Evolutionary conservation across 2,888 invertebrate genomes (phyloP), one percentile per base, ranked within the genome.

Genomic region (Colostygia pectinataria): DNA sequence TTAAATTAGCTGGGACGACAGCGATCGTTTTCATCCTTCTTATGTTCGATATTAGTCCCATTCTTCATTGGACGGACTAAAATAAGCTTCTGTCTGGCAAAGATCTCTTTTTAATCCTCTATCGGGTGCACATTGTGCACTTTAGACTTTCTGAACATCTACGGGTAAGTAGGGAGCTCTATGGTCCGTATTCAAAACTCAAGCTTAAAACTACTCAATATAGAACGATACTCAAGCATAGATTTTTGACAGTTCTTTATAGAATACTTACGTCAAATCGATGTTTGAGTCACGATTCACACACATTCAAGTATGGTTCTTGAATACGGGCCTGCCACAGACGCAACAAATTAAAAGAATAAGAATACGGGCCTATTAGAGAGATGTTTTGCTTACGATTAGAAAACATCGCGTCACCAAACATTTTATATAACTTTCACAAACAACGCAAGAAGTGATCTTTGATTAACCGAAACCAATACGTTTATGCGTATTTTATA

Each of bases 1-100:
- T 55, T 53, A 50, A 48, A 52, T 57, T 58, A 55, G 53, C 53
- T 55, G 48, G 40, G 51, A 41, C 40, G 44, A 24, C 43, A 20
- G 32, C 37, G 13, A 43, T 42, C 46, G 28, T 45, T 46, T 52
- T 42, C 42, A 45, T 50, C 44, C 39, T 39, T 48, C 36, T 55
- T 48, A 49, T 53, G 51, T 50, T 41, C 29, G 49, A 47, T 47
- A 45, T 38, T 32, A 50, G 24, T 31, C 32, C 32, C 32, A 47
- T 32, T 54, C 40, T 44, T 37, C 29, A 48, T 15, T 34, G 28
- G 28, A 15, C 25, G 18, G 25, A 27, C 34, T 18, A 6, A 44
- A 50, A 34, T 34, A 39, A n/a, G 7, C 8, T 18, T 38, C 9
- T 32, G 14, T 38, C 41, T 27, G 48, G 32, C 23, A 32, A 24